Base-by-base conservation (phyloP, 2,113 vertebrate species). In the Salvelinus namaycush region DNA sequence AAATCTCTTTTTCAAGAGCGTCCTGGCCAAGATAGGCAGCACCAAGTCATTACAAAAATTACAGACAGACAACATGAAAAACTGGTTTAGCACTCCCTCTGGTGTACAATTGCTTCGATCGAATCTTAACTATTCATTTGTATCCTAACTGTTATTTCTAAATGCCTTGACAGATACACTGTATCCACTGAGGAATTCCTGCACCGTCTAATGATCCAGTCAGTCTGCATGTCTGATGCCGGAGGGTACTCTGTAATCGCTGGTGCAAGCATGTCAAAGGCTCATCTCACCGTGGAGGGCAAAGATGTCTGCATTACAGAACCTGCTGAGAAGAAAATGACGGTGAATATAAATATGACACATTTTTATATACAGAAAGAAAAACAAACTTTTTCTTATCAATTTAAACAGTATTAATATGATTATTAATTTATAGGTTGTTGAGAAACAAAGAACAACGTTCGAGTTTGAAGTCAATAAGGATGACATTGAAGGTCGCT, bases 191-290 rank as follows among this genome's bases (percentile, higher is more conserved):
- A 99, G 79, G 97, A 95, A 88, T 97, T 93, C 0, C 89, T 97
- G 24, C 98, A 99, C 83, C 97, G 97, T 26, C 94, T 99, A 62
- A 92, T 97, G 87, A 95, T 99, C 88, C 94, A 97, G 76, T 95
- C 94, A 0, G 94, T 96, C 2, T 95, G 90, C 7, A 95, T 98
- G 93, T 96, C 96, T 5, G 98, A 99, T 59, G 94, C 96, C 1
- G 98, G 98, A 3, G 93, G 95, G 54, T 99, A 98, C 73, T 94
- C 96, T 0, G 97, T 97, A 75, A 97, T 99, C 51, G 97, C 97
- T 12, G 98, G 98, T 18, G 95, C 97, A 68, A 99, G 94, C 27
- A 92, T 96, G 65, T 98, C 97, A 49, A 96, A 93, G 39, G 97
- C 96, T 72, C 95, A 92, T 51, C 93, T 99, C 79, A 87, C 84